phyloP scores from a whole-genome alignment of 2,113 vertebrate genomes.

The Oncorhynchus tshawytscha region DNA sequence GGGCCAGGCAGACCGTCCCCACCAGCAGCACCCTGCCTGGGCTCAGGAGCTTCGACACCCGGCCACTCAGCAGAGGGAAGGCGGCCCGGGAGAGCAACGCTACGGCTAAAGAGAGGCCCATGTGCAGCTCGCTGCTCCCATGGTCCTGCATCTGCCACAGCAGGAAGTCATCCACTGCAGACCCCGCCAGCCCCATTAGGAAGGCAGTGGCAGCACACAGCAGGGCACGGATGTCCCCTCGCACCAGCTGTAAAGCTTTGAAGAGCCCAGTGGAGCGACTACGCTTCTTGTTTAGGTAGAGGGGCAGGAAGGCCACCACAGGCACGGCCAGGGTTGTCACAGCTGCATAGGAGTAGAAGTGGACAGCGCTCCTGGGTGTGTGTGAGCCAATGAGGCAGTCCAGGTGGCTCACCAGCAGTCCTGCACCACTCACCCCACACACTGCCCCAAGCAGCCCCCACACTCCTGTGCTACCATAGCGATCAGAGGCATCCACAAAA shows the following conservation, averaged over 20 bases:
- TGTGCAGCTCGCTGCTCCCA: conserved; percentile 77
- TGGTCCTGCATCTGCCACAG: conserved; percentile 88
- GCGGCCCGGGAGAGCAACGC: conserved; percentile 73
- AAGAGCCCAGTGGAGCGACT: conserved; percentile 44
- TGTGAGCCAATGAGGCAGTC: conserved; percentile 52
- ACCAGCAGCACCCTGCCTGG: conserved; percentile 57
- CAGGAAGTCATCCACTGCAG: conserved; percentile 79
- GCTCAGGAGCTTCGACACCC: conserved; percentile 66
- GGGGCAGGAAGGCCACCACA: conserved; percentile 67
- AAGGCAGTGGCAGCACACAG: conserved; percentile 72
- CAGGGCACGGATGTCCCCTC: conserved; percentile 66
- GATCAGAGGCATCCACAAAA: conserved; percentile 81
- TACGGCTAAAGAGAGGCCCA: conserved; percentile 75
- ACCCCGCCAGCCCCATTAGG: conserved; percentile 59
- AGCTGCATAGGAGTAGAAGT: conserved; percentile 77
- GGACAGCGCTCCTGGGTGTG: conserved; percentile 48
- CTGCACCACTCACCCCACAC: conserved; percentile 64
- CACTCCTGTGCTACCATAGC: conserved; percentile 61
- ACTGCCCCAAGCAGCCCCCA: conserved; percentile 77
- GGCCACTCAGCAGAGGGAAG: conserved; percentile 64
- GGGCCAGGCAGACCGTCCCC: conserved; percentile 60
- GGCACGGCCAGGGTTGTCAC: conserved; percentile 57
- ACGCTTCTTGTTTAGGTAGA: conserved; percentile 64
- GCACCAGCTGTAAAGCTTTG: conserved; percentile 77
- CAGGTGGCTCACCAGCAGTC: conserved; percentile 73